Evolutionary conservation across 2,797 vertebrate species (phyloP).

Genomic region (Lepilemur septentrionalis): DNA sequence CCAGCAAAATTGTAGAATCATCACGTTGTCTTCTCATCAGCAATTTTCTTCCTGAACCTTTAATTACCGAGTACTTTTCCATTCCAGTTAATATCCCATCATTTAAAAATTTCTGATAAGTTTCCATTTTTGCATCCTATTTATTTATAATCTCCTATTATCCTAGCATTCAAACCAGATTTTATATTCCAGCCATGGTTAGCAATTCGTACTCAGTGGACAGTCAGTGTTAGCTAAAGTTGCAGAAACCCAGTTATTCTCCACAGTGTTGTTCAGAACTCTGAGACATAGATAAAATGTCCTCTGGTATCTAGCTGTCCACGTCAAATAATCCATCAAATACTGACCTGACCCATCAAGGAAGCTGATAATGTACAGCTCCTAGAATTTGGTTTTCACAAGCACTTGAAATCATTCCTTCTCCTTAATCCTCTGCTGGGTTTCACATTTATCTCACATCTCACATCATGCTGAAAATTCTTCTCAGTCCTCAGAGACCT

Average conservation of each 20-base stretch:
- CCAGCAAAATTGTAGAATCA: rapidly evolving
- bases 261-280: not conserved
- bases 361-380: not conserved
- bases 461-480: not conserved
- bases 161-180: not conserved
- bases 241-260: not conserved
- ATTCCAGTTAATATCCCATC: not conserved
- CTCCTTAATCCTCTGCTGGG: not conserved
- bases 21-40: not conserved
- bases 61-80: slow-evolving; percentile 8
- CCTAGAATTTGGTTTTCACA: not conserved
- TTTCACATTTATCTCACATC: not conserved
- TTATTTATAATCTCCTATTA: slow-evolving; percentile 31
- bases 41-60: not conserved
- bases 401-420: not conserved
- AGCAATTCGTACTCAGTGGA: not conserved
- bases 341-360: rapidly evolving
- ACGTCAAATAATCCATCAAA: rapidly evolving
- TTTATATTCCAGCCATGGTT: not conserved
- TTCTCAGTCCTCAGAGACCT: not conserved
- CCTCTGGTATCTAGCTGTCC: not conserved
- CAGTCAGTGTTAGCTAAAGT: not conserved
- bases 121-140: slow-evolving; percentile 18
- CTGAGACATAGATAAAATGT: not conserved
- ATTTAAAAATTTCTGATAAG: slow-evolving; percentile 11